Base-by-base conservation (phyloP, 1,140 invertebrate species). In the Drosophila neocordata region DNA sequence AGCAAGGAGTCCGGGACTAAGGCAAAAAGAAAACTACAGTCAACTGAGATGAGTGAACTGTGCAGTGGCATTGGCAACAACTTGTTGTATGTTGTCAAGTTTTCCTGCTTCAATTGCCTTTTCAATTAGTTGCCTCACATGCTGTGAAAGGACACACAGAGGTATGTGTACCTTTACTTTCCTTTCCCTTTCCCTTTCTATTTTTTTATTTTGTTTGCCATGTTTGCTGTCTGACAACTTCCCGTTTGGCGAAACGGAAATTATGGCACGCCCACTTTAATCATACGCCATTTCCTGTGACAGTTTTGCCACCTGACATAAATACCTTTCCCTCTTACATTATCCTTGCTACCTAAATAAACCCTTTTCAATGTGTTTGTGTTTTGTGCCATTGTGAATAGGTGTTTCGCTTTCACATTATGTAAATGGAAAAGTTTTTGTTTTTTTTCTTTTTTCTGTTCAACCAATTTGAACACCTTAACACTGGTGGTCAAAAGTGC, bases 201-300 rank as follows among this genome's bases (percentile, higher is more conserved):
- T 31, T 31, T 44, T 18, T 18, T 44, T 44, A 18, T 63, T 63
- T 53, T 72, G 62, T 68, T 27, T 55, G 12, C 37, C 4, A 62
- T 64, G 64, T 72, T 66, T 75, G 68, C 55, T 55, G 62, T 53
- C 68, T 65, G 66, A 57, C 78, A 87, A 88, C 88, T 87, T 87
- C 82, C 82, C 84, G 82, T 77, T 69, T 53, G 68, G 55, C 52
- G 20, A 38, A 51, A 65, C 82, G 82, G 82, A 87, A 87, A 87
- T 87, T 88, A 87, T 78, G 82, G 83, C 78, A 87, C 82, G 82
- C 82, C 82, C 82, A 87, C 82, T 87, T 88, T 82, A 87, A 87
- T 87, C 82, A 88, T 88, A 82, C 63, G 82, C 67, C 75, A 87
- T 87, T 79, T 87, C 82, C 82, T 79, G 60, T 52, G 41, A 48